Evolutionary conservation across 2,113 vertebrate species (phyloP).

Genomic region (Craseonycteris thonglongyai): DNA sequence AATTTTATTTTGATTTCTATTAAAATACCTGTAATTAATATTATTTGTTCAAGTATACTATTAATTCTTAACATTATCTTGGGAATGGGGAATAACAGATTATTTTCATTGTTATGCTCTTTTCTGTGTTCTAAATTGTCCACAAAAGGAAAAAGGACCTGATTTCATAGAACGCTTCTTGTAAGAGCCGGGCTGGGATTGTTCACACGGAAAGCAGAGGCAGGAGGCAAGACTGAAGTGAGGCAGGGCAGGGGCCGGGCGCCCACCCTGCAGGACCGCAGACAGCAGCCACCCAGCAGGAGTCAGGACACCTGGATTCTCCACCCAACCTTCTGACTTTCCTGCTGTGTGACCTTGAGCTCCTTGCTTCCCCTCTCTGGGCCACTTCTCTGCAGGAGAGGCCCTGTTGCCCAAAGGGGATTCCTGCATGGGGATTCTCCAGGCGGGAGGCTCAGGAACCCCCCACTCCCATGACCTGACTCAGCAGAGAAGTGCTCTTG

Average conservation of each 20-base stretch:
- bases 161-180: not conserved
- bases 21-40: not conserved
- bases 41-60: not conserved
- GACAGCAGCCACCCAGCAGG: not conserved
- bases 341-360: not conserved
- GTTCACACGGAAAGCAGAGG: not conserved
- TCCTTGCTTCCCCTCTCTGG: not conserved
- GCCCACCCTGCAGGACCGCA: not conserved
- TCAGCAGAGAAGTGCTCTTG: not conserved
- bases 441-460: not conserved
- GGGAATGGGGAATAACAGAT: not conserved
- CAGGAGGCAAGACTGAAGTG: not conserved
- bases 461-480: not conserved
- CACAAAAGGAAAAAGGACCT: not conserved
- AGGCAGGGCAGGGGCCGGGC: accelerated
- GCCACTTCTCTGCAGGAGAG: constrained; percentile 13
- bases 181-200: not conserved
- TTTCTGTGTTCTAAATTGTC: not conserved
- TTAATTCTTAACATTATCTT: not conserved
- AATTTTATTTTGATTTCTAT: not conserved
- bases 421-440: not conserved
- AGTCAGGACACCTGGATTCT: not conserved
- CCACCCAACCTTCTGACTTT: not conserved
- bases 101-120: not conserved
- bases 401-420: not conserved